Base-by-base conservation (phyloP, 1,140 invertebrate genomes). In the Drosophila subobscura region DNA sequence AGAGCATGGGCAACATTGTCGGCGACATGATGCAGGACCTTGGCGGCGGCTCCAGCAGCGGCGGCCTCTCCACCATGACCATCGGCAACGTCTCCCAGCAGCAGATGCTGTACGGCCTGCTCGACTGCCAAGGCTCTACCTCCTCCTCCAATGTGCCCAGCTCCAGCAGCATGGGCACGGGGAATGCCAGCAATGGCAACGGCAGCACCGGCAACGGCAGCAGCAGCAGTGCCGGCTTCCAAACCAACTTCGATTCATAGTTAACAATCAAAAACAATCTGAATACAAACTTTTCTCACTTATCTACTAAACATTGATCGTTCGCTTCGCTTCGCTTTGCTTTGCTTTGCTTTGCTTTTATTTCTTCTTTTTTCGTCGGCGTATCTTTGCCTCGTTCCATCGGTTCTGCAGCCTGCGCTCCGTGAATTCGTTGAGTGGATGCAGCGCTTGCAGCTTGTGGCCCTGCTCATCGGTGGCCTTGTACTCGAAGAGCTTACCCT, bases 1-100 rank as follows among this genome's bases (percentile, higher is more conserved):
- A 51, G n/a, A 76, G 67, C 47, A 78, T 78, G 60, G 63, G 61
- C 12, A 59, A 79, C 45, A 81, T 85, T 45, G 67, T 77, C 0
- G 75, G 78, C 40, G 83, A 88, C 2, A 79, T 88, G 72, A 54
- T 88, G 41, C 75, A 89, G 33, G 83, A 88, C 23, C 27, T 88
- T 5, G 83, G 81, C 7, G 83, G 74, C 3, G 80, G 85, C 20
- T 67, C 83, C 5, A 77, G 83, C n/a, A 76, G 76, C 50, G 71
- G 73, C 3, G 37, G 74, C 12, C 53, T 75, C 60, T 42, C 72
- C 8, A 67, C 71, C 29, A 50, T 57, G 5, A 63, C 70, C 54
- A 59, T 10, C 42, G 59, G 33, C 4, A 37, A 37, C 12, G 33
- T 37, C 33, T 37, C 54, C 10, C 46, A 64, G 14, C 57, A 83